Evolutionary conservation across 2,113 vertebrate species (phyloP).

Genomic region (Hippocampus mohnikei): DNA sequence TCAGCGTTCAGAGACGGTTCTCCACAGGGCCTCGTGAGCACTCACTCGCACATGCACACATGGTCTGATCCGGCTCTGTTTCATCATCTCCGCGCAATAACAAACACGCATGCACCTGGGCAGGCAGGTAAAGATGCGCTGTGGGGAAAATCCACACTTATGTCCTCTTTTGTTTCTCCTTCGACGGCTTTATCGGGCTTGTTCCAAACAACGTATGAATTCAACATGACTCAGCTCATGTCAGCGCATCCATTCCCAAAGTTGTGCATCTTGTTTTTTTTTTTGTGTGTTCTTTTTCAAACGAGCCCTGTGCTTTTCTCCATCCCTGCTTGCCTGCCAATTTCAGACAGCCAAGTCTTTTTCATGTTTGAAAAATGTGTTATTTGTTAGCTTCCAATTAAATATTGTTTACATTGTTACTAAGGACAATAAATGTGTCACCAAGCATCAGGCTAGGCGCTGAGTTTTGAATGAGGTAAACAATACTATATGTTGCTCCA

Average conservation of each 20-base stretch:
- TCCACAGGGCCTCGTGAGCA: conserved; percentile 50
- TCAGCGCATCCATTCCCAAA: conserved; percentile 36
- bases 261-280: conserved; percentile 33
- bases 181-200: conserved; percentile 40
- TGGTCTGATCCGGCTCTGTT: conserved; percentile 27
- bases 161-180: not conserved
- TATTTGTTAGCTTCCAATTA: conserved; percentile 76
- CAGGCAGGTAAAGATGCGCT: not conserved
- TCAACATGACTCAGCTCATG: conserved; percentile 40
- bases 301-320: conserved; percentile 39
- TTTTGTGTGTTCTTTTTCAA: conserved; percentile 34
- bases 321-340: conserved; percentile 45
- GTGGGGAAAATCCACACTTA: not conserved
- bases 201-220: conserved; percentile 43
- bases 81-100: conserved; percentile 28
- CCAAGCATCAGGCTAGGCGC: conserved; percentile 78
- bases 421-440: conserved; percentile 84
- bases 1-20: conserved; percentile 52
- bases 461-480: conserved; percentile 89
- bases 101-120: not conserved
- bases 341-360: conserved; percentile 42
- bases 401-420: conserved; percentile 89
- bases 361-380: conserved; percentile 63
- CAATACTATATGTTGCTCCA: conserved; percentile 88
- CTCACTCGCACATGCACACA: conserved; percentile 10